Percentiles rank a stretch among this genome's conserved stretches.
Evolutionary conservation across 1,140 invertebrate species (phyloP).

Genomic region (Camponotus floridanus): DNA sequence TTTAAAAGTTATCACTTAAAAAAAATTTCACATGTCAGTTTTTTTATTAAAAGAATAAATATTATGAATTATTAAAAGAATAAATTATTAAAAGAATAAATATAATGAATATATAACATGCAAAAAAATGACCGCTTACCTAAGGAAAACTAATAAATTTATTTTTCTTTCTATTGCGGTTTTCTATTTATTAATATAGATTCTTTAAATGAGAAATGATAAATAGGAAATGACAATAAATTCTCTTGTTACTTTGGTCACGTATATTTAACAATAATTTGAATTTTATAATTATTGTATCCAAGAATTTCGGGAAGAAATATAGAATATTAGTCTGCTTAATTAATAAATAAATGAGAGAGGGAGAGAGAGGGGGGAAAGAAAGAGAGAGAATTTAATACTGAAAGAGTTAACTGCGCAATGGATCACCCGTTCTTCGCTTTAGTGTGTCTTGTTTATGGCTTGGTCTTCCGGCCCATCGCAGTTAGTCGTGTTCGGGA

Average conservation of each 20-base stretch:
- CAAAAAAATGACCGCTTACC: background rate
- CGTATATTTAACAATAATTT: background rate
- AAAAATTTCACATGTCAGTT: background rate
- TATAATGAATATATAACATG: background rate
- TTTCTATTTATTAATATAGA: constrained; percentile 24
- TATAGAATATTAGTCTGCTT: background rate
- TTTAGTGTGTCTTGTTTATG: constrained; percentile 3
- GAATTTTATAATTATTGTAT: background rate
- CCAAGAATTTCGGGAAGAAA: background rate
- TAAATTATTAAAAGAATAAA: background rate
- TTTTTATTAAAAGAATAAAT: constrained; percentile 3
- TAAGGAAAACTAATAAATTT: background rate
- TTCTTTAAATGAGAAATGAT: background rate
- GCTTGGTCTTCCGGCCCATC: background rate
- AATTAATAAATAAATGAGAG: background rate
- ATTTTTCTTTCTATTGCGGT: background rate
- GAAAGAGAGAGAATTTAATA: background rate
- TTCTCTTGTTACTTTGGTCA: background rate
- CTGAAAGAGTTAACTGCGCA: background rate
- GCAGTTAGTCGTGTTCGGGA: constrained; percentile 6
- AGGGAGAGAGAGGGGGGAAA: too few relatives aligned
- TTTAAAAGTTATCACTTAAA: background rate
- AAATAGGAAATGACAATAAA: background rate
- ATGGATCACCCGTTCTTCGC: background rate
- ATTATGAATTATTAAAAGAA: too few relatives aligned